Evolutionary conservation across 2,113 vertebrate genomes (phyloP).

Genomic region (Semicossyphus pulcher): DNA sequence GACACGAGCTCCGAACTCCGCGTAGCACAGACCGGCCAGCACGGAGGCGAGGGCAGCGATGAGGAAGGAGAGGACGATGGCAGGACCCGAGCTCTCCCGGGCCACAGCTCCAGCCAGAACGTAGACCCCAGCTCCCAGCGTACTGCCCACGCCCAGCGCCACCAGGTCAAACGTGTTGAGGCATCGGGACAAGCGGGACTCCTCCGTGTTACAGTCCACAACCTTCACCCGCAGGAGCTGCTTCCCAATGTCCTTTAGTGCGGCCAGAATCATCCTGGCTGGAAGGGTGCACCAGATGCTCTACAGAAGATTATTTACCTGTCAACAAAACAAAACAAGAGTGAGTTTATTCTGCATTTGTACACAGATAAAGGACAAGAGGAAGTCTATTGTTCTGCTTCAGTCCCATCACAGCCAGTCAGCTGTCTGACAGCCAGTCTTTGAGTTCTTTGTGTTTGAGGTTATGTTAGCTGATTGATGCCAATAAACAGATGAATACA

Average conservation of each 20-base stretch:
- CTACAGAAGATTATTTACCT: slow-evolving; percentile 5
- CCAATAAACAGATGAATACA: neutral
- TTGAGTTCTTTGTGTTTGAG: too few relatives aligned
- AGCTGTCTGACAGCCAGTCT: too few relatives aligned
- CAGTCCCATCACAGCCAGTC: neutral
- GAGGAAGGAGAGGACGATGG: slow-evolving; percentile 94
- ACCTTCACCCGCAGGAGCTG: slow-evolving; percentile 93
- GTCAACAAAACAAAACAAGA: neutral
- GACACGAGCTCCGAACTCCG: slow-evolving; percentile 95
- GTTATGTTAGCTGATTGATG: neutral
- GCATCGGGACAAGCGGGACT: slow-evolving; percentile 89
- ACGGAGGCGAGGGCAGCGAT: slow-evolving; percentile 93
- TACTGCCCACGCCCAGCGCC: slow-evolving; percentile 95
- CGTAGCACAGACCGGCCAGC: slow-evolving; percentile 94
- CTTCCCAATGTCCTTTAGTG: slow-evolving; percentile 82
- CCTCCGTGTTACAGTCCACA: slow-evolving; percentile 87
- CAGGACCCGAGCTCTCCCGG: slow-evolving; percentile 87
- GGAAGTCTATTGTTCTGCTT: neutral
- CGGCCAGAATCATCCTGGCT: slow-evolving; percentile 82
- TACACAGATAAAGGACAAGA: neutral
- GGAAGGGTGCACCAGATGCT: neutral
- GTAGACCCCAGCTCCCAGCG: slow-evolving; percentile 95
- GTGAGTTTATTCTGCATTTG: neutral
- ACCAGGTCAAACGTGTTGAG: slow-evolving; percentile 95
- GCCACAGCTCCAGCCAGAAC: slow-evolving; percentile 94